Evolutionary conservation across 2,888 invertebrate species (phyloP), one percentile per base, ranked within the genome.

Genomic region (Lamproptera curius): DNA sequence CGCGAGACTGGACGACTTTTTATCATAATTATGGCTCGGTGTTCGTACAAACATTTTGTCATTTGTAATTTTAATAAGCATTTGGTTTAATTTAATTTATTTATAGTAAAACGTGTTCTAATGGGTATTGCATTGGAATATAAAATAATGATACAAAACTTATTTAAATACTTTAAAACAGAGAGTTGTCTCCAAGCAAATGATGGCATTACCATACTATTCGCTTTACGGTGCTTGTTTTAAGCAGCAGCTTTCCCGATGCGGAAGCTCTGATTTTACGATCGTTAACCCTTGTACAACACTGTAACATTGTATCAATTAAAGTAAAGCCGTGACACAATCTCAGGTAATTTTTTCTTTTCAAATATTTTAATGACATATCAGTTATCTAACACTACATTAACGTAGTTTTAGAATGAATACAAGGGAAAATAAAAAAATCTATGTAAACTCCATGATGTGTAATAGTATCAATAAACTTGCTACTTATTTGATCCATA

Each of bases 161-260:
- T 28, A 40, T 40, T 42, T 34, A 42, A 42, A 42, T 42, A 42
- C 34, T 42, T 33, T 42, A 42, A 38, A 45, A 38, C 17, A 28
- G 23, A 36, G 13, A 31, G 42, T 11, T 37, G 28, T 11, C 35
- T 26, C 9, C 6, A 34, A 36, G 41, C 23, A 37, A 42, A 47
- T 47, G 42, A 15, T 37, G 42, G 47, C 37, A 42, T 47, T 47
- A 47, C 42, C 47, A 47, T 47, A 48, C 38, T 38, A 48, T 48
- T 48, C 47, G 39, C 38, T 42, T 42, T 37, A 38, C 34, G 42
- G 37, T 38, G 42, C 42, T 47, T 42, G 42, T 47, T 42, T 38
- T 11, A 28, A 37, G 28, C 23, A 16, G 28, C 10, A 28, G 41
- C 37, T 46, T 43, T 48, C 42, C 49, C 46, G 49, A 42, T 40